A percentile compares a stretch with the other conserved stretches of the same genome.
Conservation (phyloP, 2,797 vertebrate genomes). For the Semotilus atromaculatus region DNA sequence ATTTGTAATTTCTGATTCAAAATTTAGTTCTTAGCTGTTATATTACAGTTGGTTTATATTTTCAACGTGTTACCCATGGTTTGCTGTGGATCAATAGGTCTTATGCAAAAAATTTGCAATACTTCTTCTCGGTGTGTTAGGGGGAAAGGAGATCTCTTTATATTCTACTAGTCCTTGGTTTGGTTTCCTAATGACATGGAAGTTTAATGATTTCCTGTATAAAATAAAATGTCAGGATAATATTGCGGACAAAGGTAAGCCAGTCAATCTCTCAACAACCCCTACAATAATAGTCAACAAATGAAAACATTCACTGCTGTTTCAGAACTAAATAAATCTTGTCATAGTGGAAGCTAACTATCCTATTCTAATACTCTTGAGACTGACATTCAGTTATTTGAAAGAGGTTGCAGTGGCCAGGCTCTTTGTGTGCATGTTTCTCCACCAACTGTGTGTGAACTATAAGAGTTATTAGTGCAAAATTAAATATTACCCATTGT, state of each 20-base stretch:
- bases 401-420: not conserved
- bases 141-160: not conserved
- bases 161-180: not conserved
- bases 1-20: not conserved
- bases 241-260: not conserved
- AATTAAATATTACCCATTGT: not conserved
- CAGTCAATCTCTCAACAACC: not conserved
- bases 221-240: conserved; percentile 4
- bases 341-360: not conserved
- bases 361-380: not conserved
- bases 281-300: conserved; percentile 1
- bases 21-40: not conserved
- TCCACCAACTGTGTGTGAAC: not conserved
- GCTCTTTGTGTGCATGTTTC: not conserved
- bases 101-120: not conserved
- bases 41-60: too few relatives aligned
- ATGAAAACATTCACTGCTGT: not conserved
- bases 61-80: not conserved
- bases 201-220: conserved; percentile 26
- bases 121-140: not conserved
- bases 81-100: not conserved
- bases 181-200: not conserved
- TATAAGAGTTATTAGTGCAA: not conserved
- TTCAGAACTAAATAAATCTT: not conserved
- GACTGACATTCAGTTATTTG: not conserved